Evolutionary conservation across 1,140 invertebrate species (phyloP).

Genomic region (Cydia amplana): DNA sequence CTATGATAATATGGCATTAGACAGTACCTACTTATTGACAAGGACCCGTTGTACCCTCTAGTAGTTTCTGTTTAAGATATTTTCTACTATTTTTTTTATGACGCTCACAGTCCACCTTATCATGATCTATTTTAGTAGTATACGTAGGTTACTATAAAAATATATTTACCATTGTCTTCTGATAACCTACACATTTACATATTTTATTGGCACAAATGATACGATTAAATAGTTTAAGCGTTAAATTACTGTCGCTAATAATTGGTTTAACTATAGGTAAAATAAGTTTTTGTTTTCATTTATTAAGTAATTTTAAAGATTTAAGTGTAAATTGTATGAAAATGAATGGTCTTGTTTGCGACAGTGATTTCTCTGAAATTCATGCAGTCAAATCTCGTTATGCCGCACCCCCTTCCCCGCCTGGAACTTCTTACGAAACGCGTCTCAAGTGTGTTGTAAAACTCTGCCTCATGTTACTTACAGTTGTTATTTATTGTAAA

Average conservation of each 20-base stretch:
- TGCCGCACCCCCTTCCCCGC: conserved; percentile 40
- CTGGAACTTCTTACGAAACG: conserved; percentile 10
- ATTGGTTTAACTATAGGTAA: conserved; percentile 41
- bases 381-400: conserved; percentile 80
- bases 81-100: conserved; percentile 33
- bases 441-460: conserved; percentile 10
- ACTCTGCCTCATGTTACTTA: neutral
- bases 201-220: conserved; percentile 70
- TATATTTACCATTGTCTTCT: conserved; percentile 56
- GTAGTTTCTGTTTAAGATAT: conserved; percentile 34
- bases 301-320: neutral
- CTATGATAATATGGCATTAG: conserved; percentile 47
- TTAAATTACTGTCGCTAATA: conserved; percentile 50
- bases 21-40: neutral
- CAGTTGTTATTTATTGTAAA: conserved; percentile 19
- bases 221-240: conserved; percentile 60
- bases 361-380: conserved; percentile 46
- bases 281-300: neutral
- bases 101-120: conserved; percentile 38
- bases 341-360: conserved; percentile 13
- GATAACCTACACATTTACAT: conserved; percentile 60
- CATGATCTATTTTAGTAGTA: conserved; percentile 60
- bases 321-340: neutral
- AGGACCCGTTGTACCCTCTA: too few relatives aligned
- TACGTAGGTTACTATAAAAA: conserved; percentile 22